Evolutionary conservation across 2,888 invertebrate species (phyloP).

Genomic region (Caenorhabditis sp.): DNA sequence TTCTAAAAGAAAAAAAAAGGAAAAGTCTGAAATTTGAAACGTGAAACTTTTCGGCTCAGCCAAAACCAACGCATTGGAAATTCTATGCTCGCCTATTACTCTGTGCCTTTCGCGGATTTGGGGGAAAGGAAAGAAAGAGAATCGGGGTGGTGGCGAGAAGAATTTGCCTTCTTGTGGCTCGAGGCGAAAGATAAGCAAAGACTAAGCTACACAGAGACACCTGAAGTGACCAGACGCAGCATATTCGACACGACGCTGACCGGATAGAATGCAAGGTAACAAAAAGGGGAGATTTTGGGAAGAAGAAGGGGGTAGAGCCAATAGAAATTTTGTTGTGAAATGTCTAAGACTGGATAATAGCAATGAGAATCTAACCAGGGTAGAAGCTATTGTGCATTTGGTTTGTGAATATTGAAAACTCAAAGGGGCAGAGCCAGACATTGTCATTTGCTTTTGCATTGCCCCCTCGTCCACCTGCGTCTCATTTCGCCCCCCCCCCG

Average conservation of each 20-base stretch:
- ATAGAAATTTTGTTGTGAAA: no score
- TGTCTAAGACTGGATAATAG: no score
- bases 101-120: no score
- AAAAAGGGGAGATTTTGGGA: neutral
- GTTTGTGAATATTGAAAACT: slow-evolving; percentile 55
- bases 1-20: no score
- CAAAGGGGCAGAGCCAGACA: slow-evolving; percentile 1
- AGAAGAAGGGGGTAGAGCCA: neutral
- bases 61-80: slow-evolving; percentile 14
- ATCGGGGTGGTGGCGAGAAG: no score
- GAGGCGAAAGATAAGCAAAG: slow-evolving; percentile 22
- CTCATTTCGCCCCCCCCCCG: slow-evolving; percentile 24
- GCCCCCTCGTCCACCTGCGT: slow-evolving; percentile 30
- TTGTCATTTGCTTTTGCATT: slow-evolving; percentile 39
- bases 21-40: slow-evolving; percentile 1
- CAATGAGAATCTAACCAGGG: no score
- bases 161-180: slow-evolving; percentile 23
- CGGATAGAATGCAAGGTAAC: neutral
- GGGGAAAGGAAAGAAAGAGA: no score
- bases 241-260: slow-evolving; percentile 3
- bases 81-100: slow-evolving; percentile 4
- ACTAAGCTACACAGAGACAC: slow-evolving; percentile 36
- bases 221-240: slow-evolving; percentile 51
- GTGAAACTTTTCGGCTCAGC: slow-evolving; percentile 3
- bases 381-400: slow-evolving; percentile 36